Evolutionary conservation across 1,140 invertebrate genomes (phyloP).

Genomic region (Micrasema longulum): DNA sequence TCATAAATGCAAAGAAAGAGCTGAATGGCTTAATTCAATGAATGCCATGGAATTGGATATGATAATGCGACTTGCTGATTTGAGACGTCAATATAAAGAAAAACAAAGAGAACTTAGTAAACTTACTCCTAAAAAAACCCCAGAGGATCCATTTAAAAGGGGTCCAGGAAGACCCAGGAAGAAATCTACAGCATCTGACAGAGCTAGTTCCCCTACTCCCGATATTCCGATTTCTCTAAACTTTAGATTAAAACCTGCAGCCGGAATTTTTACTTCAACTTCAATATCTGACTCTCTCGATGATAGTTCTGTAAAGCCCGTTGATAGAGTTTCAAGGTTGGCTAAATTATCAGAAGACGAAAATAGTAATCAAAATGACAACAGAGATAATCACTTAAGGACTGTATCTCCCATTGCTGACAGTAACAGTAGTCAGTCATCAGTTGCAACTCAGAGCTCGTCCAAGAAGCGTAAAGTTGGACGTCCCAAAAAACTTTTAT

Average conservation of each 20-base stretch:
- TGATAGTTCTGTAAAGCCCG: constrained; percentile 36
- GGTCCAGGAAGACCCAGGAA: constrained; percentile 61
- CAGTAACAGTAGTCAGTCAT: constrained; percentile 49
- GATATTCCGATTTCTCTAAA: constrained; percentile 56
- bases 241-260: constrained; percentile 23
- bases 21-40: constrained; percentile 58
- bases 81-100: constrained; percentile 84
- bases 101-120: constrained; percentile 85
- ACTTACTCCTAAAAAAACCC: constrained; percentile 70
- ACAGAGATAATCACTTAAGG: constrained; percentile 32
- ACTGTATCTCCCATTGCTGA: constrained; percentile 49
- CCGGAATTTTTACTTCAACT: constrained; percentile 34
- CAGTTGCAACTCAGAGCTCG: constrained; percentile 63
- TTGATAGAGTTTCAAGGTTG: constrained; percentile 25
- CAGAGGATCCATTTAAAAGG: constrained; percentile 60
- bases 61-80: constrained; percentile 80
- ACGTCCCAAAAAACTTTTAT: constrained; percentile 79
- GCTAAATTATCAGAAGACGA: constrained; percentile 49
- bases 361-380: constrained; percentile 42
- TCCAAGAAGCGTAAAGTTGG: constrained; percentile 88
- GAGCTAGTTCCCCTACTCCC: constrained; percentile 58
- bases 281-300: constrained; percentile 24
- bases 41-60: constrained; percentile 84
- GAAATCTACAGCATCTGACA: constrained; percentile 57
- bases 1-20: constrained; percentile 60